phyloP scores from a whole-genome alignment of 2,797 vertebrate species.

The Anguilla anguilla region DNA sequence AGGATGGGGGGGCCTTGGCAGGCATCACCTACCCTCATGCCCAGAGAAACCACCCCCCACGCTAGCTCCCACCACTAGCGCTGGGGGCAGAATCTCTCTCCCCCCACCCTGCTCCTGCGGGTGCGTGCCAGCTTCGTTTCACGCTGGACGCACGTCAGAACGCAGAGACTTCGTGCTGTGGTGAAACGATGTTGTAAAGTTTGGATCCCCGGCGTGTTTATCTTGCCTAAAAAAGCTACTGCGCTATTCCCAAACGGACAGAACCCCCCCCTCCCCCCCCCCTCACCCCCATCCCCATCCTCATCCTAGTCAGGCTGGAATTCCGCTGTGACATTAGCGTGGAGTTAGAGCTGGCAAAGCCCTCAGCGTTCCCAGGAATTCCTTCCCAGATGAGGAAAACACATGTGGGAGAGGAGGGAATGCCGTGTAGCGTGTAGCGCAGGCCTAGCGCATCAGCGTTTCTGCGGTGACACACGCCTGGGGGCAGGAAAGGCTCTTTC shows the following conservation, averaged over 20 bases:
- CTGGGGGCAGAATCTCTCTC: conserved; percentile 55
- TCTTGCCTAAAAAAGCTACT: neutral
- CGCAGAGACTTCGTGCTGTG: neutral
- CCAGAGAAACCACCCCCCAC: conserved; percentile 64
- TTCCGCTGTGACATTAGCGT: conserved; percentile 33
- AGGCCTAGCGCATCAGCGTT: conserved; percentile 79
- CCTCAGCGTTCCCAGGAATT: conserved; percentile 68
- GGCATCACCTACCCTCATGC: conserved; percentile 56
- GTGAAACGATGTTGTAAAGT: neutral
- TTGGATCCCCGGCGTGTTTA: neutral
- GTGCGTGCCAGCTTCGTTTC: conserved; percentile 60
- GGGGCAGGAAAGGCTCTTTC: conserved; percentile 74
- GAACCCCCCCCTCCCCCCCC: too few species aligned
- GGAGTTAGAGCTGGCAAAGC: conserved; percentile 52
- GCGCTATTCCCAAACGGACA: neutral
- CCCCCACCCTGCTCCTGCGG: conserved; percentile 50
- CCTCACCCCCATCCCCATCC: too few species aligned
- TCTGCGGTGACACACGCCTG: conserved; percentile 81
- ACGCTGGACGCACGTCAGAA: neutral
- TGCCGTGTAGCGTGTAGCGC: conserved; percentile 74
- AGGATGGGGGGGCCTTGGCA: conserved; percentile 68
- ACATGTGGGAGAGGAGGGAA: conserved; percentile 79
- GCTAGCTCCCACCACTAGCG: conserved; percentile 59
- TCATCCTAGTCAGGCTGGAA: neutral
- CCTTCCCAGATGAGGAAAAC: conserved; percentile 83